Base-by-base conservation (phyloP, 2,113 vertebrate species). In the Epinephelus fuscoguttatus region DNA sequence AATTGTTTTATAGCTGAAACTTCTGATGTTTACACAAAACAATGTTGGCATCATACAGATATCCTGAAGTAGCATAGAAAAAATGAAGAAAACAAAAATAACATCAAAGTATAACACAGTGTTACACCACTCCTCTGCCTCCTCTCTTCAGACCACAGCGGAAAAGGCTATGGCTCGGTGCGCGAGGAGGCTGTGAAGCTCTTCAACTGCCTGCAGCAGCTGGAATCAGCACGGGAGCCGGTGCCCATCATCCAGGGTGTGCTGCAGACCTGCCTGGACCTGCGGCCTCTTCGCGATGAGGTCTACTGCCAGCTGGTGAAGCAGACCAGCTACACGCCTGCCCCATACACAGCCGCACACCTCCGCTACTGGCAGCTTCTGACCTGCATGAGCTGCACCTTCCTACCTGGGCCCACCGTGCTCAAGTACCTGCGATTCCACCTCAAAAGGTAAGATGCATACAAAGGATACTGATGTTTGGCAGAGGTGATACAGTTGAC, bases 271-370 rank as follows among this genome's bases (percentile, higher is more conserved):
- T 98, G 98, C 94, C 95, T 97, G 77, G 98, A 99, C 94, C 96
- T 99, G 94, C 97, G 96, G 0, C 95, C 97, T 0, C 97, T 99
- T 62, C 96, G 96, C n/a, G 98, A 99, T 0, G 98, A 99, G 94
- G 96, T 99, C 92, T 99, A 98, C 96, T 97, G 98, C 94, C 98
- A 99, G 94, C 95, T 99, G 57, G 97, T 98, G 92, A 99, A 99
- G 94, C 98, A 99, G 95, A 99, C 98, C 77, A 98, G 97, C 18
- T 94, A 96, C 87, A 95, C 95, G 0, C 92, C 95, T 0, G 91
- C 91, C 0, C 95, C 96, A 2, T 93, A 96, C 81, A 96, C 94
- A 0, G 95, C 95, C 1, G 95, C 96, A 0, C 92, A 96, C 94
- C 95, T 99, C 80, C 96, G 97, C 85, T 98, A 98, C 93, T 99